Evolutionary conservation across 2,113 vertebrate genomes (phyloP), one percentile per base, ranked within the genome.

Genomic region (Carlito syrichta): DNA sequence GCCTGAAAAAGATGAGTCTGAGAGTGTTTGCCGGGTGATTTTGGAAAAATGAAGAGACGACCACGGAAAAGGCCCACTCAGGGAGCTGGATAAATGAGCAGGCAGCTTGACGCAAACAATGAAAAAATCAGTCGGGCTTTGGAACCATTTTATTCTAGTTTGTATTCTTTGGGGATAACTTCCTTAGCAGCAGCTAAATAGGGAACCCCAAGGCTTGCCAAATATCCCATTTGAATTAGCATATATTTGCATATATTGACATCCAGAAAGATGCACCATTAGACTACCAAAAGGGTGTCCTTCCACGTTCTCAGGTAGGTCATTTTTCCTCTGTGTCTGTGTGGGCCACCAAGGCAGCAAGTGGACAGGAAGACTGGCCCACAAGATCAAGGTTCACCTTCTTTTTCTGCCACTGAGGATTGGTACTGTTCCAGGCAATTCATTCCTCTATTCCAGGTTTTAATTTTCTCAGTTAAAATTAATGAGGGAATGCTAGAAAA

Each of bases 221-320:
- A 98, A 96, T 90, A 98, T 89, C 48, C 43, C 60, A 89, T 97
- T 98, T 95, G 81, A 95, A 98, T 98, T 96, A 97, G 83, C 79
- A 96, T 98, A 94, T 19, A 85, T 97, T 98, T 97, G 89, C 90
- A 97, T 96, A 93, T 56, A 95, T 56, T 96, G 93, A 84, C 94
- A 94, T 54, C 96, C 63, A 96, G 78, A 89, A 20, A 12, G 50
- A 93, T 50, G 43, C 38, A 86, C 50, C 56, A 19, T 10, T n/a
- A 54, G 45, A 30, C 69, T 86, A 81, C 96, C 89, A 48, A 40
- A 92, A 91, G 95, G 86, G 17, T 86, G 83, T 91, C 95, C 96
- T 98, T 97, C 79, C 87, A 23, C 30, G 84, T 0, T 76, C 45
- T 48, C 91, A 91, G 63, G 96, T 93, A 63, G 13, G 22, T 82